A percentile compares a stretch with the other conserved stretches of the same genome.
phyloP scores from a whole-genome alignment of 2,888 invertebrate species.

The Cabera pusaria region DNA sequence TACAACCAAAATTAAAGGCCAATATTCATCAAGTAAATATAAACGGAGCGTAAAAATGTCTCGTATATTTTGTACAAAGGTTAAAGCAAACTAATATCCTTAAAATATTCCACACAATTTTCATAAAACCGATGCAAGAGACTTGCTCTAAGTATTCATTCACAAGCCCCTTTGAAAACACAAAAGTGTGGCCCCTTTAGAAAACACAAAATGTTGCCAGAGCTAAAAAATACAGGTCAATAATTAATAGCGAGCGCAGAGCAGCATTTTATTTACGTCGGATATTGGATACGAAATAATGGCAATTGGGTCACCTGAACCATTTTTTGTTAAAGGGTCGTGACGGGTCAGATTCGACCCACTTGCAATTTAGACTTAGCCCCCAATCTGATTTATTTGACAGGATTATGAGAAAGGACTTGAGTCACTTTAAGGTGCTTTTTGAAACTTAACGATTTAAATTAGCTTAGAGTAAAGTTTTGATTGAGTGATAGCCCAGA shows the following conservation, averaged over 20 bases:
- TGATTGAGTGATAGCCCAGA: too few species aligned
- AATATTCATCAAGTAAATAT: too few species aligned
- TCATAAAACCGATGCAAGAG: too few species aligned
- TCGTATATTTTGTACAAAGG: too few species aligned
- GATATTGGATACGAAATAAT: constrained; percentile 28
- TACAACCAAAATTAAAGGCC: too few species aligned
- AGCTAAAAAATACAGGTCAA: constrained; percentile 5
- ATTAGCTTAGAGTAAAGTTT: not conserved
- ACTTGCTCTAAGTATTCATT: too few species aligned
- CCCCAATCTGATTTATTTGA: constrained; percentile 30
- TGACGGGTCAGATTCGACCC: constrained; percentile 20
- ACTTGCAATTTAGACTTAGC: constrained; percentile 26
- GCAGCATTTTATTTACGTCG: constrained; percentile 22
- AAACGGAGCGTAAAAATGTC: too few species aligned
- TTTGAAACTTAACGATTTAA: constrained; percentile 2
- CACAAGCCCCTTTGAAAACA: not conserved
- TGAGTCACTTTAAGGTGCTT: too few species aligned
- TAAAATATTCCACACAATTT: too few species aligned
- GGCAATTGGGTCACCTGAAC: constrained; percentile 22
- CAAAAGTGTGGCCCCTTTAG: not conserved
- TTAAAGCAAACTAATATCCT: too few species aligned
- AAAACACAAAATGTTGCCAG: constrained; percentile 7
- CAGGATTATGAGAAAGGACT: constrained; percentile 16
- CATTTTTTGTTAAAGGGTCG: constrained; percentile 31
- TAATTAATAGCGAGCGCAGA: constrained; percentile 16